phyloP scores from a whole-genome alignment of 2,888 invertebrate genomes.

The Ypsolopha sequella region DNA sequence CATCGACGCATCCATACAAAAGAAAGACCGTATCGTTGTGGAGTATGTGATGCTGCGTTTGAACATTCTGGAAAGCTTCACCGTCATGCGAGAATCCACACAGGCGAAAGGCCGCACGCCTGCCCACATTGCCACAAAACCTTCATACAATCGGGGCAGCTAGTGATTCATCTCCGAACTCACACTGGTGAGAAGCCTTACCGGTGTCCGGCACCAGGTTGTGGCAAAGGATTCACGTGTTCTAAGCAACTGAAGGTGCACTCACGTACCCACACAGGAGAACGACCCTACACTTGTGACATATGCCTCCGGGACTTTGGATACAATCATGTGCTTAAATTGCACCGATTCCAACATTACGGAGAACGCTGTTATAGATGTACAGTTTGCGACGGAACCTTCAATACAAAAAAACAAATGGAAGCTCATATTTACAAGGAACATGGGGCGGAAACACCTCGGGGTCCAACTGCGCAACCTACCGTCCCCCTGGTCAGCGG shows the following conservation, averaged over 20 bases:
- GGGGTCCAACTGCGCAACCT: constrained; percentile 36
- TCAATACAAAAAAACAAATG: constrained; percentile 92
- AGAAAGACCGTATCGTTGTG: constrained; percentile 91
- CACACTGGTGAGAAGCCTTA: constrained; percentile 92
- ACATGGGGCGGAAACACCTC: constrained; percentile 65
- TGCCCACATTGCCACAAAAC: constrained; percentile 90
- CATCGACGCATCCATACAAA: constrained; percentile 92
- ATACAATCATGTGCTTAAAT: constrained; percentile 90
- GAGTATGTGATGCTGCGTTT: constrained; percentile 89
- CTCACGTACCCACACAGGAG: constrained; percentile 91
- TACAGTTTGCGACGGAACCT: constrained; percentile 91
- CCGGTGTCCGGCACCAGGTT: constrained; percentile 82
- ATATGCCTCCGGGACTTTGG: constrained; percentile 93
- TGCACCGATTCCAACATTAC: constrained; percentile 91
- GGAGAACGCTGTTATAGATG: constrained; percentile 94
- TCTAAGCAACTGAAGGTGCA: constrained; percentile 93
- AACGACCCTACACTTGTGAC: constrained; percentile 91
- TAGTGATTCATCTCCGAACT: constrained; percentile 91
- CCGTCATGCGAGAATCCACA: constrained; percentile 92
- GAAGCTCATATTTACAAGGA: constrained; percentile 82
- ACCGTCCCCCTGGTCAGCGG: constrained; percentile 37
- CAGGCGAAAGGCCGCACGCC: constrained; percentile 90
- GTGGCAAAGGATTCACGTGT: constrained; percentile 92
- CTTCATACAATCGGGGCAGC: constrained; percentile 91
- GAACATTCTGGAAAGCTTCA: constrained; percentile 93